These are phyloP conservation scores for Leuciscus waleckii DNA, from an alignment of 2,797 vertebrate species.

Conservation along the genomic window DNA sequence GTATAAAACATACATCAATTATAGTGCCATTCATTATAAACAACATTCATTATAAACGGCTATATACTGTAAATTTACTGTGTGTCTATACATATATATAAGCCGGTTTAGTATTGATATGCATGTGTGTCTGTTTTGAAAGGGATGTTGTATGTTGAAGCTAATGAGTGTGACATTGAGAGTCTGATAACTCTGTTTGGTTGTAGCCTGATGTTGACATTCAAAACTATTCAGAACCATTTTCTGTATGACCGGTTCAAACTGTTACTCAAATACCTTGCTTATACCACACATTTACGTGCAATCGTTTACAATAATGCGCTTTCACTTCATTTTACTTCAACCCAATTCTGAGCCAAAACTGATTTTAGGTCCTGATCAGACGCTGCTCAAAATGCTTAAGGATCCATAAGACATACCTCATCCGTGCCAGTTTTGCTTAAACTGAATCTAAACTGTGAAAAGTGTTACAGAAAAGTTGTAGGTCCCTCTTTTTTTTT, in stretches of 20 bases:
- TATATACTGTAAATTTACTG: too few relatives aligned
- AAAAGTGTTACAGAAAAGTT: neutral
- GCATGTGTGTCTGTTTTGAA: conserved; percentile 12
- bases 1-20: too few relatives aligned
- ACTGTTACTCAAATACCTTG: neutral
- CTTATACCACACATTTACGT: neutral
- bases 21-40: too few relatives aligned
- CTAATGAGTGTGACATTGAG: neutral
- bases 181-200: neutral
- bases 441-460: conserved; percentile 26
- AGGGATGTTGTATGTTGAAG: conserved; percentile 7
- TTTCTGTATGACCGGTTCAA: neutral
- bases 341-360: conserved; percentile 55
- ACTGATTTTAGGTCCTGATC: conserved; percentile 6
- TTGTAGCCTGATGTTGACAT: neutral
- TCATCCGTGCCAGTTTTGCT: neutral
- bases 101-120: conserved; percentile 1
- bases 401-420: conserved; percentile 21
- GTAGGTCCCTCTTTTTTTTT: neutral
- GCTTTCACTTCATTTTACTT: conserved; percentile 6
- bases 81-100: too few relatives aligned
- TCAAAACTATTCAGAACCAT: neutral
- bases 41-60: too few relatives aligned
- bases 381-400: conserved; percentile 2
- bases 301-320: neutral